phyloP scores from a whole-genome alignment of 2,888 invertebrate genomes.

The Pollenia amentaria region DNA sequence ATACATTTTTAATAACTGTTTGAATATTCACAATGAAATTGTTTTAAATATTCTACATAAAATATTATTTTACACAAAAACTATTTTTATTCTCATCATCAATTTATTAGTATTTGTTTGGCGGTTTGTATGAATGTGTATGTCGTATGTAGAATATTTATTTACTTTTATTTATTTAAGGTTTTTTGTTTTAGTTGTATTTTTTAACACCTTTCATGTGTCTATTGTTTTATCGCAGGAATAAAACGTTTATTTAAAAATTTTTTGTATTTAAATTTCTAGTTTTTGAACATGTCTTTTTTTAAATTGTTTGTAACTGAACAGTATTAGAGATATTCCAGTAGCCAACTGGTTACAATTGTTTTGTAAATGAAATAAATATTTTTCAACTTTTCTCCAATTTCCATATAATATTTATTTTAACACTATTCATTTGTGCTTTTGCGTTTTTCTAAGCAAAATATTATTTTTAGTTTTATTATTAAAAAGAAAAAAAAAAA shows the following conservation, averaged over 20 bases:
- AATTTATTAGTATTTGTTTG: neutral
- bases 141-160: conserved; percentile 6
- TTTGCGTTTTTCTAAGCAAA: conserved; percentile 49
- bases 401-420: conserved; percentile 54
- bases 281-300: conserved; percentile 21
- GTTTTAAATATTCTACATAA: conserved; percentile 44
- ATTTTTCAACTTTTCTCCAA: conserved; percentile 44
- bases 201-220: conserved; percentile 59
- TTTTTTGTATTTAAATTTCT: conserved; percentile 25
- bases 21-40: conserved; percentile 52
- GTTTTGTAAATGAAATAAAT: conserved; percentile 66
- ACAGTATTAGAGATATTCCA: neutral
- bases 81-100: conserved; percentile 19
- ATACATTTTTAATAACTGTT: conserved; percentile 57
- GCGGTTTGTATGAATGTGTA: neutral
- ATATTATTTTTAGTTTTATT: conserved; percentile 11
- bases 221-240: conserved; percentile 46
- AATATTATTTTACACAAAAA: conserved; percentile 34
- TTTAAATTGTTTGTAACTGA: conserved; percentile 30
- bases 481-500: conserved; percentile 28
- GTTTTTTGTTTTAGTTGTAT: conserved; percentile 34
- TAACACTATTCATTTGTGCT: conserved; percentile 16
- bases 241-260: conserved; percentile 29
- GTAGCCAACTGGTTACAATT: conserved; percentile 11
- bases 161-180: conserved; percentile 40